Base-by-base conservation (phyloP, 2,888 invertebrate species). In the Helleia helle region DNA sequence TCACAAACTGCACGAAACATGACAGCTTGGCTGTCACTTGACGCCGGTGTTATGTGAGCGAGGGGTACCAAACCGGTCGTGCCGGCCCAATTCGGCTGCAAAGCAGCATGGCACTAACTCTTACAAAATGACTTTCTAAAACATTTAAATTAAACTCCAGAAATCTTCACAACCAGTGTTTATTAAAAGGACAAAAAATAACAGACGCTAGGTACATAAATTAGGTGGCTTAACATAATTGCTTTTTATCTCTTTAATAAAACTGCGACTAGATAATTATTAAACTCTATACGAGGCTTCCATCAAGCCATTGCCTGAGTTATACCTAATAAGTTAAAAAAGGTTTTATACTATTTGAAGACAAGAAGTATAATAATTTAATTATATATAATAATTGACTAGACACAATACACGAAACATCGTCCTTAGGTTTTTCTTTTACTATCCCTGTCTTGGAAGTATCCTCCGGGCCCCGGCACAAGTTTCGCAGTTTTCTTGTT, bases 391-490 rank as follows among this genome's bases (percentile, higher is more conserved):
- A 15, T 30, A 8, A 29, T 8, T 18, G 12, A 18, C 4, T 22
- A 7, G 22, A 31, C 11, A 7, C 24, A 36, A 18, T 27, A 18
- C 29, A n/a, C n/a, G n/a, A 28, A 27, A 38, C 37, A 28, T 37
- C 25, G 25, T 27, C 26, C 28, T 7, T 25, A 28, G 15, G 27
- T 55, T 58, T 22, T 52, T 56, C 51, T 69, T 43, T 59, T 70
- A 6, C 54, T 56, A 9, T 65, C 67, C 34, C 61, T 71, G 3
- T 79, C 74, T 29, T 73, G 72, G 43, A 60, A 77, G 54, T 71
- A 76, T 0, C 80, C 80, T 1, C 79, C 77, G 0, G 68, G 56
- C 0, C 65, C 71, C 0, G 71, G 73, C 1, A 70, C 63, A 11
- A 74, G 41, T 39, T 74, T 76, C 1, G 62, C 61, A 0, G 56